Evolutionary conservation across 2,113 vertebrate species (phyloP).

Genomic region (Sclerurus mexicanus): DNA sequence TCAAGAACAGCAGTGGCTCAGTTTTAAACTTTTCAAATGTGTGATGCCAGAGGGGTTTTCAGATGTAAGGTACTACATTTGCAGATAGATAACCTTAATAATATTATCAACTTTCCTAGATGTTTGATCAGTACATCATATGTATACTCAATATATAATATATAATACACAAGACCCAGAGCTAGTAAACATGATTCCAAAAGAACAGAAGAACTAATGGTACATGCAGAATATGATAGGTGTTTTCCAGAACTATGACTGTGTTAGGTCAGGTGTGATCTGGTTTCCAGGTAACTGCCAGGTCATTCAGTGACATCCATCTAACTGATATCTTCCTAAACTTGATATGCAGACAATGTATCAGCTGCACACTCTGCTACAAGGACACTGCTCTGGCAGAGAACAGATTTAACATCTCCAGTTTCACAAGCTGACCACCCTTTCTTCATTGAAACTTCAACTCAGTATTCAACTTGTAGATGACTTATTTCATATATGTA

Average conservation of each 20-base stretch:
- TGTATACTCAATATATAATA: not conserved
- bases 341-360: not conserved
- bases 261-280: not conserved
- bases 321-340: not conserved
- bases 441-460: not conserved
- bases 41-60: not conserved
- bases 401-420: not conserved
- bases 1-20: not conserved
- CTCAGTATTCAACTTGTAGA: not conserved
- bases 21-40: not conserved
- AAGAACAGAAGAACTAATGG: not conserved
- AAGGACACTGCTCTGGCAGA: not conserved
- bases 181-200: not conserved
- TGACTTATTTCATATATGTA: not conserved
- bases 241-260: not conserved
- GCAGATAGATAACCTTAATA: not conserved
- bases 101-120: not conserved
- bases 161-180: not conserved
- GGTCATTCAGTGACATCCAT: not conserved
- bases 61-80: not conserved
- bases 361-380: not conserved
- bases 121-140: not conserved
- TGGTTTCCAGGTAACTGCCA: not conserved
- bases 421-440: not conserved
- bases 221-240: not conserved